Conservation (phyloP, 2,888 invertebrate genomes). For the Zaprionus bogoriensis region DNA sequence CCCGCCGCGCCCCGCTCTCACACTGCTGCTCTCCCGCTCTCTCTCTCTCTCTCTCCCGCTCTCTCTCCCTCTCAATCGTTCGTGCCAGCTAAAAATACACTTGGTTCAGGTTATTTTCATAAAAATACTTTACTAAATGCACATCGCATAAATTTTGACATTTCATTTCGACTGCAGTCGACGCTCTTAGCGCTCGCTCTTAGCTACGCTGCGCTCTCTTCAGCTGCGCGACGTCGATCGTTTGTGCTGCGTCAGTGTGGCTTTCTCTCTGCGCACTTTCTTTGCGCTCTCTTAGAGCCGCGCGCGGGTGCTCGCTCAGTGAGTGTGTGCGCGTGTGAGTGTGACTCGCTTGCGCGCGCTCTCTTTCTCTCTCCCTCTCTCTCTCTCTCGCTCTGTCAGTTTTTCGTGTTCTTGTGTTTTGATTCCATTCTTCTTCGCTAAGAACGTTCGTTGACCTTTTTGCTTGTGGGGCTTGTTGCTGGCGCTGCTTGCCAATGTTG, state of each 20-base stretch:
- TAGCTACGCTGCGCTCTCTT: conserved; percentile 16
- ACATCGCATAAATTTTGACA: conserved; percentile 49
- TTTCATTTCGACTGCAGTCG: conserved; percentile 16
- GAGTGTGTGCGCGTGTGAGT: too few relatives aligned
- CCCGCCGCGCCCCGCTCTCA: conserved; percentile 3
- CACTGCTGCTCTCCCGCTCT: background rate
- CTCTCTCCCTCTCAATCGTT: conserved; percentile 3
- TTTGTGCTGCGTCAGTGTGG: conserved; percentile 3
- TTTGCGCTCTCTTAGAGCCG: conserved; percentile 13
- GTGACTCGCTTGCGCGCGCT: conserved; percentile 16
- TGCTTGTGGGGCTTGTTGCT: conserved; percentile 54
- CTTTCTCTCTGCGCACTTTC: conserved; percentile 41
- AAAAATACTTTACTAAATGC: conserved; percentile 54
- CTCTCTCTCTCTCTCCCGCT: background rate
- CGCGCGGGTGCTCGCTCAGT: conserved; percentile 3
- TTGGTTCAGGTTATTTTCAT: conserved; percentile 41
- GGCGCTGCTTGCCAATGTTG: conserved; percentile 22
- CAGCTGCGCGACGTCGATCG: conserved; percentile 15
- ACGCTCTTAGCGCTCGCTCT: background rate
- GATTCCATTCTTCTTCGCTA: conserved; percentile 81
- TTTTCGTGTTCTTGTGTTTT: conserved; percentile 80
- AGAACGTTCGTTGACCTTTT: conserved; percentile 82
- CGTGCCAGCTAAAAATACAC: conserved; percentile 45
- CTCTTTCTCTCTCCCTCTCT: conserved; percentile 17
- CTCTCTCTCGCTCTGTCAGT: conserved; percentile 46